A percentile compares a stretch with the other conserved stretches of the same genome.
phyloP scores from a whole-genome alignment of 2,113 vertebrate genomes.

The Sardina pilchardus region DNA sequence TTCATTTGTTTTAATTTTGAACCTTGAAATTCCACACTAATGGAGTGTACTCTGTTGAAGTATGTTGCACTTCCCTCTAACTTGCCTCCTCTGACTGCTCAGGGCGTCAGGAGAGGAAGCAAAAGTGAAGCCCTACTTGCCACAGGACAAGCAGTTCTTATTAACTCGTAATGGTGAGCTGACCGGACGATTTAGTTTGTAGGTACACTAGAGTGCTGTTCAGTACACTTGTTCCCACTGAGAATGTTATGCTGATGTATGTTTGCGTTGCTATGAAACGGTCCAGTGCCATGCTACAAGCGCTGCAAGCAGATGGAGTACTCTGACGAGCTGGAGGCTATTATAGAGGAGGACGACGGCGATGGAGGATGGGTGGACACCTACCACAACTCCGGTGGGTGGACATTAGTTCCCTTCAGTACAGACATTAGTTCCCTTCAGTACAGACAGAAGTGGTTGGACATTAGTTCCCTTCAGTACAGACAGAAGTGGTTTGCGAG shows the following conservation, averaged over 20 bases:
- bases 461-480: background rate
- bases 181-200: background rate
- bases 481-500: no score
- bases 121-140: conserved; percentile 94
- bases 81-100: conserved; percentile 48
- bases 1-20: background rate
- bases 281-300: conserved; percentile 93
- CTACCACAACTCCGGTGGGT: conserved; percentile 89
- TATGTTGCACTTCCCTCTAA: conserved; percentile 14
- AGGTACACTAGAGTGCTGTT: background rate
- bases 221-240: background rate
- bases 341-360: conserved; percentile 98
- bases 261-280: background rate
- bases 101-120: conserved; percentile 93
- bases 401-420: background rate
- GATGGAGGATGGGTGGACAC: conserved; percentile 99
- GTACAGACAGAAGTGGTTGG: no score
- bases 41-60: background rate
- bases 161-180: conserved; percentile 93
- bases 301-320: conserved; percentile 99
- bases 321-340: conserved; percentile 94
- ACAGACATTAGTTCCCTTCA: no score
- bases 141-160: conserved; percentile 93
- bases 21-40: conserved; percentile 1
- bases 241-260: background rate